Base-by-base conservation (phyloP, 1,140 invertebrate species). In the Theocolax elegans region DNA sequence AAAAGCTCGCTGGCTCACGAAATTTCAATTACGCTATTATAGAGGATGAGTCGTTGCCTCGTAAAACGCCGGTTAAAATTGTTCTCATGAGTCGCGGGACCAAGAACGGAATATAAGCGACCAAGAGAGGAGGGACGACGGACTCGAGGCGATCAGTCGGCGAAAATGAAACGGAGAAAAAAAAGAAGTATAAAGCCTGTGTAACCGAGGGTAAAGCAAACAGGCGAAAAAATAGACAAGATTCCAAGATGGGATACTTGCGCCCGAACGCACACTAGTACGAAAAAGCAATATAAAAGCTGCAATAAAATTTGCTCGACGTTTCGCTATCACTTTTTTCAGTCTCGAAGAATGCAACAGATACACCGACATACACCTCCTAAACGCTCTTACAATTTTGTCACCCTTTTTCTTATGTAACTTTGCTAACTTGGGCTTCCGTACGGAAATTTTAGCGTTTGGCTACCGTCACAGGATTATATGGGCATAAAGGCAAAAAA, bases 11-110 rank as follows among this genome's bases (percentile, higher is more conserved):
- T 21, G 31, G 54, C 35, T 58, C 35, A 40, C 17, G 21, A 60
- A 60, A 44, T 60, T 60, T 60, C 58, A 60, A 60, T 60, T 60
- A 60, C 58, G 58, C 21, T 19, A 25, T 29, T 60, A 29, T 19
- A 19, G 17, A 27, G 17, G 35, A 60, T 29, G 25, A 60, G 42
- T 9, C 23, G 42, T 29, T 27, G 25, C 38, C 42, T 46, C 25
- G 40, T 15, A 23, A 60, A 60, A 15, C 40, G n/a, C 23, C 13
- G 38, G 21, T 60, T 60, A 44, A 49, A 58, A 58, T 46, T 46
- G 40, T 60, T 25, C 23, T 25, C 23, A 23, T 17, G 58, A 17
- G 23, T 15, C 42, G 42, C n/a, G 35, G 40, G 54, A 38, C 19
- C 21, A 19, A 23, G 31, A 40, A 25, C 35, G 12, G 40, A 15